A percentile compares a stretch with the other conserved stretches of the same genome.
phyloP scores from a whole-genome alignment of 2,888 invertebrate genomes.

The Sclerodermus sp. region DNA sequence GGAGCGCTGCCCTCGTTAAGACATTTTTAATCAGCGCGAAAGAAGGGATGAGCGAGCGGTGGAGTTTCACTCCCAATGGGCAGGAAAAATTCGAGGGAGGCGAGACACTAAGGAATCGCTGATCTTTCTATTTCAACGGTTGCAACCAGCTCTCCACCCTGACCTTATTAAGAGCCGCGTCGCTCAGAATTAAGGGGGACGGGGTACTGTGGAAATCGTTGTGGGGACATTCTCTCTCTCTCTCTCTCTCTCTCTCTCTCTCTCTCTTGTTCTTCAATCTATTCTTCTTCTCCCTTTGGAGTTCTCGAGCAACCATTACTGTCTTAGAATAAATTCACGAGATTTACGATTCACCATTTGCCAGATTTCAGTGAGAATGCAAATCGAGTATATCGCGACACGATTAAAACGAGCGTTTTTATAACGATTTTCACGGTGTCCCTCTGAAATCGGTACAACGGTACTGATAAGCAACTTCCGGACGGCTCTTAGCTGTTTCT shows the following conservation, averaged over 20 bases:
- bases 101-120: constrained; percentile 7
- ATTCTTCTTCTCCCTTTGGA: no score
- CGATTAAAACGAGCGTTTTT: no score
- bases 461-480: no score
- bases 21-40: constrained; percentile 41
- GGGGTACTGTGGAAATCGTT: no score
- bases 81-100: background rate
- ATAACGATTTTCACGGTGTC: no score
- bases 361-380: no score
- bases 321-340: no score
- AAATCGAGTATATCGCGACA: no score
- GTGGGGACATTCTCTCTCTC: constrained; percentile 15
- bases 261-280: constrained; percentile 11
- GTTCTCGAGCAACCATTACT: no score
- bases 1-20: constrained; percentile 35
- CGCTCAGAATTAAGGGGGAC: background rate
- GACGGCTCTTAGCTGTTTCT: no score
- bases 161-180: constrained; percentile 2
- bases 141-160: background rate
- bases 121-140: constrained; percentile 15
- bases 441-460: no score
- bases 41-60: background rate
- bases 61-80: background rate
- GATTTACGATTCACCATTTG: no score
- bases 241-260: constrained; percentile 11